Evolutionary conservation across 2,113 vertebrate species (phyloP).

Genomic region (Chloebia gouldiae): DNA sequence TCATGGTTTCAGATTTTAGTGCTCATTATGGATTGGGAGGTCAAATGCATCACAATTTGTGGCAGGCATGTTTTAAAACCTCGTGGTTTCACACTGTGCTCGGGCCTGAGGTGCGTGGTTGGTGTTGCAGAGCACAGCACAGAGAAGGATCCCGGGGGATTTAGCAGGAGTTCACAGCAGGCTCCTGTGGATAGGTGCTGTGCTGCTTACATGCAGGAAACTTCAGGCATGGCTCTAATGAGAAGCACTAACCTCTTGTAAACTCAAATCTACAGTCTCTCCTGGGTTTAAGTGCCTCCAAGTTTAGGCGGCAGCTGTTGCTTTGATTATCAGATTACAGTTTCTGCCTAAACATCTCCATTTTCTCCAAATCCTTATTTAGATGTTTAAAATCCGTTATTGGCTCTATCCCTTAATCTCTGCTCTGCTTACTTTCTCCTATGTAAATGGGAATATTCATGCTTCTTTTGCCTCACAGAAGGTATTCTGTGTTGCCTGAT

Average conservation of each 20-base stretch:
- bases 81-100: not conserved
- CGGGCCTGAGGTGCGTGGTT: rapidly evolving
- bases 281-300: not conserved
- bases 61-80: not conserved
- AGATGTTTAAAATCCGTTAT: not conserved
- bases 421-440: not conserved
- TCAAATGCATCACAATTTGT: not conserved
- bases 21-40: not conserved
- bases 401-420: not conserved
- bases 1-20: not conserved
- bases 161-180: not conserved
- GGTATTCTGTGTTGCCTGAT: not conserved
- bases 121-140: not conserved
- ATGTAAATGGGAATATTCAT: not conserved
- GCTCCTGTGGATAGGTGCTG: not conserved
- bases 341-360: not conserved
- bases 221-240: not conserved
- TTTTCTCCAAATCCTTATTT: conserved; percentile 3
- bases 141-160: not conserved
- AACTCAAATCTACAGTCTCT: not conserved
- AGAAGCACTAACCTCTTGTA: not conserved
- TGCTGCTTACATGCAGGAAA: not conserved
- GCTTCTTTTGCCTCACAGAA: not conserved
- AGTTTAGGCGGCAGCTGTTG: not conserved
- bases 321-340: conserved; percentile 13